Evolutionary conservation across 1,140 invertebrate genomes (phyloP), one percentile per base, ranked within the genome.

Genomic region (Bathynomus jamesi): DNA sequence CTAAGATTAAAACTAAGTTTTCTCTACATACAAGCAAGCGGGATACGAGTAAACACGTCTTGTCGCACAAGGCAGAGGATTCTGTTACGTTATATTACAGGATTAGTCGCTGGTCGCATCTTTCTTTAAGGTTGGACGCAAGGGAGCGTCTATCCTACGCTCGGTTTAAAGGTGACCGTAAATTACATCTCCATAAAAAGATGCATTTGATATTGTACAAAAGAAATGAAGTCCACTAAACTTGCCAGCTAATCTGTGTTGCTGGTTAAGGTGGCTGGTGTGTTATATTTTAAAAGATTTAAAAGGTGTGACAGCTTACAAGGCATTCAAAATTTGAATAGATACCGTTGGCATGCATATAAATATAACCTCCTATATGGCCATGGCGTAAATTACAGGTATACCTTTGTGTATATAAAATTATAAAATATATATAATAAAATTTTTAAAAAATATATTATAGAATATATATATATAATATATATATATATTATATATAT

Each of bases 391-490:
- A 53, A 53, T 53, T 53, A 21, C 2, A 53, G 21, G 13, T 11
- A 53, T 21, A 53, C 11, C 40, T n/a, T n/a, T n/a, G n/a, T n/a
- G n/a, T n/a, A 53, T 17, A 53, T 53, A 21, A 21, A 53, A 11
- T 17, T 17, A 53, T 5, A 17, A 17, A 2, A 53, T 53, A 53
- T 53, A 53, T 53, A 53, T 53, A n/a, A n/a, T n/a, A n/a, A n/a
- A n/a, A n/a, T n/a, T n/a, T n/a, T n/a, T n/a, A n/a, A n/a, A n/a
- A n/a, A n/a, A n/a, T n/a, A n/a, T n/a, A n/a, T n/a, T n/a, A n/a
- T n/a, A n/a, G n/a, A n/a, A 53, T 53, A 53, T 53, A 53, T 53
- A 53, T 53, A 53, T 53, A 53, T 53, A n/a, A 53, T 53, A 53
- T 53, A 53, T 53, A 53, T 53, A 53, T 53, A 53, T 53, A 17